Evolutionary conservation across 2,797 vertebrate genomes (phyloP), one percentile per base, ranked within the genome.

Genomic region (Aplochiton taeniatus): DNA sequence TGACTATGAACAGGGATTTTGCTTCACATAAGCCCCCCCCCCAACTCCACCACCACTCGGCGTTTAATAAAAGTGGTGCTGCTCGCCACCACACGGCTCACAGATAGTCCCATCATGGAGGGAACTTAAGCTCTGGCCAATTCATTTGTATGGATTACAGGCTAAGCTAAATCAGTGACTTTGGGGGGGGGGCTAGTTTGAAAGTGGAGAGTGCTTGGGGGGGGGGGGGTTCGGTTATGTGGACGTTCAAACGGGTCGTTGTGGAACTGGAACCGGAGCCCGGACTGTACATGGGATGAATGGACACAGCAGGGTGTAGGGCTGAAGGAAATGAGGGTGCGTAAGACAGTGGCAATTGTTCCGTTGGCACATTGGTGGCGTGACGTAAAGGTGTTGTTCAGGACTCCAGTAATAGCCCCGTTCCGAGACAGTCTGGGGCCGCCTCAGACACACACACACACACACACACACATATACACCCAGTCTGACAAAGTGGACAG

Each of bases 181-280:
- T 16, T 47, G 14, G 57, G 17, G 14, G 57, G 17, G 14, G 56
- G 43, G 56, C 42, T 58, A 16, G 44, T 31, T 31, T 31, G 16
- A 57, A 72, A 55, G 69, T 62, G 58, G 65, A 59, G 64, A 63
- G 72, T 63, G 61, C 51, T 49, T 47, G 68, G 17, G 53, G 10
- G 53, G 18, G n/a, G 52, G 16, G 68, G 65, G 65, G 2, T 31
- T 58, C 50, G 70, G 72, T 42, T 42, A 47, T 66, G 70, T 67
- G 49, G 14, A 17, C 3, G 50, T 42, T 18, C 55, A 63, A 58
- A 46, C 66, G 61, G 63, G 55, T 12, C 12, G 50, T 61, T 69
- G 59, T 57, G 55, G 17, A 14, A 52, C 4, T 44, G 8, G 11
- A 44, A 1, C 41, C 19, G 58, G 13, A 10, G n/a, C 57, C 8